Evolutionary conservation across 2,113 vertebrate genomes (phyloP).

Genomic region (Nyctereutes procyonoides): DNA sequence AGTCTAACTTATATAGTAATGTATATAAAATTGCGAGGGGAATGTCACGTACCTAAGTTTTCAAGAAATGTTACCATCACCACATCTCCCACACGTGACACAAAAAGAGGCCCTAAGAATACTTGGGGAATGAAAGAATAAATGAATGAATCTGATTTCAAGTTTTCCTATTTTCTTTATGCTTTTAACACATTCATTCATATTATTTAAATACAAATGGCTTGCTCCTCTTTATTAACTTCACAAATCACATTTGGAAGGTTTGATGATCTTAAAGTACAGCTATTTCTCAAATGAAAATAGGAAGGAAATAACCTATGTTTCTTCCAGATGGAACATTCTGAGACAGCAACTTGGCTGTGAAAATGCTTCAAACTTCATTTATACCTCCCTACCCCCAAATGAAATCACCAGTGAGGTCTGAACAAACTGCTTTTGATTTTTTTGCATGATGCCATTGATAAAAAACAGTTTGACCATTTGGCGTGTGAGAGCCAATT

Average conservation of each 20-base stretch:
- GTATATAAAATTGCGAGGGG: neutral
- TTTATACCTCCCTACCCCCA: neutral
- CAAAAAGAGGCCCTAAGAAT: neutral
- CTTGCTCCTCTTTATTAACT: neutral
- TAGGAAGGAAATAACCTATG: neutral
- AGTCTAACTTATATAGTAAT: neutral
- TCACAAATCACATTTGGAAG: neutral
- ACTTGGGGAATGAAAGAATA: neutral
- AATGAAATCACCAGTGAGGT: neutral
- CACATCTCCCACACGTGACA: neutral
- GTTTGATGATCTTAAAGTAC: constrained; percentile 19
- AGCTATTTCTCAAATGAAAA: constrained; percentile 50
- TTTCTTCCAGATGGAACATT: neutral
- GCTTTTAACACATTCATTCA: neutral
- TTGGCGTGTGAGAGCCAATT: constrained; percentile 3
- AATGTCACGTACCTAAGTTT: neutral
- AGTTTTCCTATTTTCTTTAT: neutral
- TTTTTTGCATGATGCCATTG: constrained; percentile 52
- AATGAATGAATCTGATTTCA: neutral
- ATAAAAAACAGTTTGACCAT: constrained; percentile 52
- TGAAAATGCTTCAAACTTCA: constrained; percentile 46
- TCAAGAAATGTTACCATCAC: neutral
- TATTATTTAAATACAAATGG: neutral
- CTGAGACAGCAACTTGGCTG: neutral
- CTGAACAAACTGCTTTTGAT: constrained; percentile 27